phyloP scores from a whole-genome alignment of 2,113 vertebrate species.

The Spilogale gracilis region DNA sequence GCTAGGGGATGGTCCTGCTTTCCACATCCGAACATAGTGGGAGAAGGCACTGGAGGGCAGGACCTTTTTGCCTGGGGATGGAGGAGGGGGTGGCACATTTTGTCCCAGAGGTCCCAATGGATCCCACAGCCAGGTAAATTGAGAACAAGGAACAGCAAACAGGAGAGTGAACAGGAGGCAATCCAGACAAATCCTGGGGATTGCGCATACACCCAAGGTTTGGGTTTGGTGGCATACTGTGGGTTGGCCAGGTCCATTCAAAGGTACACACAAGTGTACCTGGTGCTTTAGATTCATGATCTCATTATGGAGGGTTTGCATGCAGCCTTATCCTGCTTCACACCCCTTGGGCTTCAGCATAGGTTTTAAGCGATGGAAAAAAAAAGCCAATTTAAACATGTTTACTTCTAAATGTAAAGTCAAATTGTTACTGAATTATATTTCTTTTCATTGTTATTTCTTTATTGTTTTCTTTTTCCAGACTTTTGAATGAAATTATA shows the following conservation, averaged over 20 bases:
- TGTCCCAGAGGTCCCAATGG: not conserved
- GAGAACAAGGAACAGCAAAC: not conserved
- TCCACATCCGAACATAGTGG: not conserved
- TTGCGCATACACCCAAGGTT: not conserved
- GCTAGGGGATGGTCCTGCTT: not conserved
- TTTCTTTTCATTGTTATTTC: constrained; percentile 17
- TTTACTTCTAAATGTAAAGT: not conserved
- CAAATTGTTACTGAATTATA: not conserved
- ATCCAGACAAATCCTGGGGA: not conserved
- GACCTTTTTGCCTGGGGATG: not conserved
- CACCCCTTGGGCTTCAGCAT: not conserved
- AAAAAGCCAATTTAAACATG: constrained; percentile 14
- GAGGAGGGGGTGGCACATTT: not conserved
- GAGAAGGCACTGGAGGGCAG: not conserved
- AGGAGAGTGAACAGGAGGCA: not conserved
- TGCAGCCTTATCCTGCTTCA: not conserved
- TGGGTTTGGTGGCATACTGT: not conserved
- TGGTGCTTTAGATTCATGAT: not conserved
- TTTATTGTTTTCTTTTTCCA: not conserved
- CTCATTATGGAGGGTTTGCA: not conserved
- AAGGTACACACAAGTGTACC: not conserved
- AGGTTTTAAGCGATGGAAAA: constrained; percentile 1
- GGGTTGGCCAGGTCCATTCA: not conserved
- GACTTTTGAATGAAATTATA: not conserved
- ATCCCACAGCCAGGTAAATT: not conserved